Base-by-base conservation (phyloP, 2,113 vertebrate species). In the Ictalurus punctatus region DNA sequence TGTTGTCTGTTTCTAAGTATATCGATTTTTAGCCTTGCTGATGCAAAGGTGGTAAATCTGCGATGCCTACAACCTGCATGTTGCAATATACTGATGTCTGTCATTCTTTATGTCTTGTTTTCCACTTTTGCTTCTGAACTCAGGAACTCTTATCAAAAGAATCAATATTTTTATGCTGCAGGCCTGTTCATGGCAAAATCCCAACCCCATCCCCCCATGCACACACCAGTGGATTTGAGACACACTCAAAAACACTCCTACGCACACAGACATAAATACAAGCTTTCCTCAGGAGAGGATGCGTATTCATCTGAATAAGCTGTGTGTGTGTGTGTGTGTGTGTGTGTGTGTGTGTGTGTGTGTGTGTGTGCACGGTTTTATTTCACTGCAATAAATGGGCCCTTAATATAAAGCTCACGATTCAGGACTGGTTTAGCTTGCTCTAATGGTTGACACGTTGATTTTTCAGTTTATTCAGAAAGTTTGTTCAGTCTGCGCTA, bases 291-390 rank as follows among this genome's bases (percentile, higher is more conserved):
- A 21, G 21, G 69, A 65, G 86, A 76, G 61, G 81, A 56, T 84
- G 83, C 74, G 86, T 80, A 74, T 91, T 85, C 27, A 44, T 58
- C 83, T 83, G 56, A 86, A 88, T 83, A 82, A 61, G 54, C 44
- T 69, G 81, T 87, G 80, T 90, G 52, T 74, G 90, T 63, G 10
- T 6, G 48, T 23, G 17, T 85, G 48, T 21, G 44, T 69, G 83
- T 87, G 80, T 90, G 52, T 79, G 90, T 63, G 25, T 6, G 59
- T 23, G 90, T 63, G 25, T 6, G 59, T 23, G 83, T 87, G 80
- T 90, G 52, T 79, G 90, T 63, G 23, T 6, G 17, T 84, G 44
- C 4, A 3, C 2, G 6, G 44, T 48, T 48, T 21, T 83, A 13
- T 80, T 84, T 65, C 30, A 37, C 85, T 86, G 81, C 48, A 80